phyloP scores from a whole-genome alignment of 2,113 vertebrate species.

The Synodontis membranacea region DNA sequence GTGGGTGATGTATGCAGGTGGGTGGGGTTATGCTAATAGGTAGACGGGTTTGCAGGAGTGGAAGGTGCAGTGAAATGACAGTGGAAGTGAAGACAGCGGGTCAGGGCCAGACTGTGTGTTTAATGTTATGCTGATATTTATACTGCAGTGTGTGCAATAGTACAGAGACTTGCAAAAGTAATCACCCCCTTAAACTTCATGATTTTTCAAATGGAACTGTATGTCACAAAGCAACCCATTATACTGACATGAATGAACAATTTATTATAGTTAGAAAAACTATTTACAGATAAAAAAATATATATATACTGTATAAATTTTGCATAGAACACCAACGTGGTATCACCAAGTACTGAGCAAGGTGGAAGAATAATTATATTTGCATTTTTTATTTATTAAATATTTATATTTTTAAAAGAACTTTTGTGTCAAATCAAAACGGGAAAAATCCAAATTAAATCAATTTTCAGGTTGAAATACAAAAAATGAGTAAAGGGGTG shows the following conservation, averaged over 20 bases:
- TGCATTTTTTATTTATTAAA: too few species aligned
- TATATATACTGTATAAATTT: too few species aligned
- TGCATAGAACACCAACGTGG: not conserved
- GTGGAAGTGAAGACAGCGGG: not conserved
- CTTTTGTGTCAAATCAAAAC: not conserved
- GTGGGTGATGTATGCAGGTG: too few species aligned
- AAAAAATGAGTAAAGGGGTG: not conserved
- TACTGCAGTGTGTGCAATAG: not conserved
- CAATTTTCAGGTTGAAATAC: not conserved
- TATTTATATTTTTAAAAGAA: not conserved
- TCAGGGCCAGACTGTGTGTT: conserved; percentile 15
- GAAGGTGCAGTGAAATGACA: conserved; percentile 17
- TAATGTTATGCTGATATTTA: not conserved
- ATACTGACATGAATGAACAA: not conserved
- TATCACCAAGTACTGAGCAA: not conserved
- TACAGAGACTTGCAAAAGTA: not conserved
- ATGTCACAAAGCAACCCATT: not conserved
- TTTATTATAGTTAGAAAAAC: not conserved
- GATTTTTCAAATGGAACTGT: not conserved
- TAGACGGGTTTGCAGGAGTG: conserved; percentile 40
- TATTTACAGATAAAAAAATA: not conserved
- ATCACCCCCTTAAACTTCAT: not conserved
- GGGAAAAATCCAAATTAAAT: not conserved
- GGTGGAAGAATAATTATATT: not conserved
- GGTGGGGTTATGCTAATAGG: not conserved